A percentile compares a stretch with the other conserved stretches of the same genome.
These are phyloP conservation scores for Menura novaehollandiae DNA, from an alignment of 2,113 vertebrate species.

Conservation along the genomic window DNA sequence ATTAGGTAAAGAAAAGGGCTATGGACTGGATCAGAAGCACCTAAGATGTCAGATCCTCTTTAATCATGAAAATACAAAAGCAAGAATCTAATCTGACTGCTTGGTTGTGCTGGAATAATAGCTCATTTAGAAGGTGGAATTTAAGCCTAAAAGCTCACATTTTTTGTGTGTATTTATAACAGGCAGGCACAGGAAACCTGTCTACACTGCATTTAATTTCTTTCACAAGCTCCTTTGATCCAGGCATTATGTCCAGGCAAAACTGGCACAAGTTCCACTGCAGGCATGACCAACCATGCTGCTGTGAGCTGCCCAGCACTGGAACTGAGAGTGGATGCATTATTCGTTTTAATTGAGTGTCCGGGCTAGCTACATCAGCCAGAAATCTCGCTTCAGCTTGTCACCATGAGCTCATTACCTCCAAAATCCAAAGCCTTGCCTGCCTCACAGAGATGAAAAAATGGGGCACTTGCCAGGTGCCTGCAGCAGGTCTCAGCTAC, in stretches of 20 bases:
- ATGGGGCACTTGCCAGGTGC: background rate
- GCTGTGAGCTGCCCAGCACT: background rate
- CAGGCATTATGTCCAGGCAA: background rate
- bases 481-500: background rate
- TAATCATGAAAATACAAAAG: conserved; percentile 3
- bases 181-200: background rate
- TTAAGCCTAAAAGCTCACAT: conserved; percentile 30
- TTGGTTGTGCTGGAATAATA: conserved; percentile 29
- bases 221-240: conserved; percentile 7
- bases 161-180: conserved; percentile 10
- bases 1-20: background rate
- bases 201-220: background rate
- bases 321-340: background rate
- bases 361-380: background rate
- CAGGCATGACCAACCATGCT: background rate
- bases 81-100: background rate
- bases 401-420: background rate
- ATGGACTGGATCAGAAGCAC: background rate
- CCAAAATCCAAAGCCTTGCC: background rate
- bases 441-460: background rate
- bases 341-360: background rate
- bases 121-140: conserved; percentile 16
- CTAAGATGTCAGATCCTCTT: background rate
- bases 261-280: background rate
- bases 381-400: background rate